Evolutionary conservation across 2,888 invertebrate species (phyloP).

Genomic region (Aquatica leii): DNA sequence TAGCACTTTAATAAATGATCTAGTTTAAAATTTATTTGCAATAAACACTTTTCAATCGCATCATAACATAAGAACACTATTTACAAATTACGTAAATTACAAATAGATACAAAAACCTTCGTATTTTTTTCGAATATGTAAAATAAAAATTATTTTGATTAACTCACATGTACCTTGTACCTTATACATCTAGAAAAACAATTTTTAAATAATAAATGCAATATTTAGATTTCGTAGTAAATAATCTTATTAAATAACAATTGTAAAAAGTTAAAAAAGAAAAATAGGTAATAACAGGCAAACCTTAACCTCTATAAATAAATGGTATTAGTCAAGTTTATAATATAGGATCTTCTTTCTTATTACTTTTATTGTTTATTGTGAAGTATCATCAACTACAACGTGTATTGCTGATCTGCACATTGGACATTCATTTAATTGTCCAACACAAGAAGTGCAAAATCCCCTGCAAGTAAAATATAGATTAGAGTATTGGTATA

Average conservation of each 20-base stretch:
- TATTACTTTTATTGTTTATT: slow-evolving; percentile 48
- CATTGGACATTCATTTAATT: slow-evolving; percentile 86
- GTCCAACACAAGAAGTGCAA: slow-evolving; percentile 80
- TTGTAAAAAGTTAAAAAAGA: slow-evolving; percentile 14
- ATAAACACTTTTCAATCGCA: background rate
- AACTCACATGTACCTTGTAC: background rate
- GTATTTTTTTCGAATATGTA: background rate
- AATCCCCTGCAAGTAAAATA: slow-evolving; percentile 88
- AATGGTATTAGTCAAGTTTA: no score
- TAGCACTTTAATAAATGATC: slow-evolving; percentile 3
- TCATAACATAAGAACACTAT: background rate
- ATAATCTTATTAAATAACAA: slow-evolving; percentile 17
- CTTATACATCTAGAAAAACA: slow-evolving; percentile 22
- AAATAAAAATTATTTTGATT: background rate
- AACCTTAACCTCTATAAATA: background rate
- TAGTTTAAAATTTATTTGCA: slow-evolving; percentile 1
- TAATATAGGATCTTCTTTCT: no score
- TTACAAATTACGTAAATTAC: background rate
- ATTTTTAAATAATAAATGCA: slow-evolving; percentile 18
- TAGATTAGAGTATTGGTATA: no score
- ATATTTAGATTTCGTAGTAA: slow-evolving; percentile 14
- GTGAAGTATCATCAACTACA: slow-evolving; percentile 61
- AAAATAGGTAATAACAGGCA: background rate
- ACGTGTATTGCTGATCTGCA: slow-evolving; percentile 76
- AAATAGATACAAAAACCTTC: no score